Evolutionary conservation across 1,140 invertebrate species (phyloP).

Genomic region (Lerema accius): DNA sequence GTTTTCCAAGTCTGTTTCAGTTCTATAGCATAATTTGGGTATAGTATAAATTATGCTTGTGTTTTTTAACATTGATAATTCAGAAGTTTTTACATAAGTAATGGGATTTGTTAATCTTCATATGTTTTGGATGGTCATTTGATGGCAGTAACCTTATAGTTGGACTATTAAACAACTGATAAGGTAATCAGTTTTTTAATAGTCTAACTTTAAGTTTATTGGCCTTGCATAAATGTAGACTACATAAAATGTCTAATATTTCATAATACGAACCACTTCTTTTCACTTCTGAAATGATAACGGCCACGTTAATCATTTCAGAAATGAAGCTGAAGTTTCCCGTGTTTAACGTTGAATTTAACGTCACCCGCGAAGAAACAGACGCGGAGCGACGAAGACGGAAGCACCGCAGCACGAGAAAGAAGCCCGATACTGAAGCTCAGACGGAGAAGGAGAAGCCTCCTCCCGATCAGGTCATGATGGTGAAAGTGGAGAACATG

Average conservation of each 20-base stretch:
- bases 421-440: constrained; percentile 39
- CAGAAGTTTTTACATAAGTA: too few species aligned
- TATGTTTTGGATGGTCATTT: too few species aligned
- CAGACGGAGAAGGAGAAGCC: constrained; percentile 58
- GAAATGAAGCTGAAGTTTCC: constrained; percentile 84
- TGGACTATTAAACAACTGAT: too few species aligned
- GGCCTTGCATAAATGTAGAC: too few species aligned
- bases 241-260: too few species aligned
- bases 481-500: constrained; percentile 98
- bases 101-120: too few species aligned
- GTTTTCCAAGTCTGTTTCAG: too few species aligned
- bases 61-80: too few species aligned
- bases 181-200: too few species aligned
- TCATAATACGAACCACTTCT: constrained; percentile 23
- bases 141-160: too few species aligned
- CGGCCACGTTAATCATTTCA: constrained; percentile 60
- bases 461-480: constrained; percentile 85
- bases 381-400: constrained; percentile 82
- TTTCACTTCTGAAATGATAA: constrained; percentile 74
- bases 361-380: constrained; percentile 84
- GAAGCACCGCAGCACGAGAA: constrained; percentile 77
- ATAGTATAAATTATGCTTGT: too few species aligned
- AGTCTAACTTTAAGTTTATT: too few species aligned
- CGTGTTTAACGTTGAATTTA: constrained; percentile 87
- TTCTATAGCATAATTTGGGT: neutral